Base-by-base conservation (phyloP, 2,113 vertebrate species). In the Lagopus muta region DNA sequence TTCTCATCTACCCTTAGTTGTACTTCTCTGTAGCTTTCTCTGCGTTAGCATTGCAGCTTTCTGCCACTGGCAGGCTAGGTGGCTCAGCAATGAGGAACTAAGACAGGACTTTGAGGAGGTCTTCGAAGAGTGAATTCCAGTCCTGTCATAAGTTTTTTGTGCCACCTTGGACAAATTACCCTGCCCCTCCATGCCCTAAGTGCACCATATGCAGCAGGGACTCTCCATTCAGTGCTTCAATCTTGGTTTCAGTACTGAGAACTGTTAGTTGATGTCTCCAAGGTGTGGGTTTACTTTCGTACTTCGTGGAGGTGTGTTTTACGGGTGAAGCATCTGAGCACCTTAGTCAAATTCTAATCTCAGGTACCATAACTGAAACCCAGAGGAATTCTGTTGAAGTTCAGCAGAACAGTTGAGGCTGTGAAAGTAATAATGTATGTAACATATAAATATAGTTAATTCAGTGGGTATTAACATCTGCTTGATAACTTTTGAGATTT, bases 201-300 rank as follows among this genome's bases (percentile, higher is more conserved):
- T 21, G n/a, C 52, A 32, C 54, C 24, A 20, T 61, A 20, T 32
- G 66, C n/a, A 54, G 20, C 50, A 77, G 32, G 22, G 57, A 78
- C 27, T 81, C 91, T 96, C 94, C 34, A 95, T 95, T 95, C 92
- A 94, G 65, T 93, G 80, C 72, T 69, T 62, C 60, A 62, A 48
- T 91, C 93, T 97, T 95, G 40, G 95, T 94, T 96, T 95, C 93
- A 94, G 58, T 93, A 67, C 69, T 69, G 54, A 64, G 24, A 65
- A 11, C 54, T 73, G 60, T 45, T 55, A 34, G 7, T 50, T 86
- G 70, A 18, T 62, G 85, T 64, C 85, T 96, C 42, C 17, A 62
- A 38, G 42, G 5, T 78, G 38, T 92, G 61, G 58, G 77, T 93
- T 85, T 82, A 50, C 13, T 92, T 91, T 57, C 13, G 18, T 32